Conservation (phyloP, 2,113 vertebrate genomes). For the Malurus melanocephalus region DNA sequence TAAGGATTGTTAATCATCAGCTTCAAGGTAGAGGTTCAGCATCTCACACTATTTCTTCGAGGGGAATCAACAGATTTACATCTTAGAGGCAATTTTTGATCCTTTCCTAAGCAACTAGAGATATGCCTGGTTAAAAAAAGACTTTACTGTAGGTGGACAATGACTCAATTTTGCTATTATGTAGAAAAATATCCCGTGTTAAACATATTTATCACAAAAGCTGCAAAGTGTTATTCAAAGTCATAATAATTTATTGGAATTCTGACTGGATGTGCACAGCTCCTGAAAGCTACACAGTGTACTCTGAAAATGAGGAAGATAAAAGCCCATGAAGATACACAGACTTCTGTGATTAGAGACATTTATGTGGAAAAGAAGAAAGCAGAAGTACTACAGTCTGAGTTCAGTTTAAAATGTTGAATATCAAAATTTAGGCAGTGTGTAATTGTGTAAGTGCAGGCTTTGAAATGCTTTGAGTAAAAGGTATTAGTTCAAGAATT, state of each 20-base stretch:
- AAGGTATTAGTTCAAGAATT: not conserved
- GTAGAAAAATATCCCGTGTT: not conserved
- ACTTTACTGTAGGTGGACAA: not conserved
- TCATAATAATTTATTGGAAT: not conserved
- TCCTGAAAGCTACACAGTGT: fast-evolving
- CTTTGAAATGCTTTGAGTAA: not conserved
- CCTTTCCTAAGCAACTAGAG: not conserved
- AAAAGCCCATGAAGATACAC: not conserved
- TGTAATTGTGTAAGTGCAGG: not conserved
- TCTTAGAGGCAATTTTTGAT: not conserved
- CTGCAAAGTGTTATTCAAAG: not conserved
- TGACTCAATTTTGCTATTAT: not conserved
- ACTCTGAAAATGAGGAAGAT: not conserved
- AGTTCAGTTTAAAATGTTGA: not conserved
- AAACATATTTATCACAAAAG: not conserved
- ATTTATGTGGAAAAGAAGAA: not conserved
- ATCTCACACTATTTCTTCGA: not conserved
- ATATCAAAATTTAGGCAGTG: not conserved
- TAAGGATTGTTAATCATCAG: not conserved
- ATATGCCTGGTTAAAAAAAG: not conserved
- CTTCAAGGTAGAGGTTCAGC: not conserved
- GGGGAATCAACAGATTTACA: not conserved
- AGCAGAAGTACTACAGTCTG: not conserved
- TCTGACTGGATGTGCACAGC: not conserved
- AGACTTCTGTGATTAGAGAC: not conserved